Evolutionary conservation across 2,888 invertebrate species (phyloP).

Genomic region (Anodontia alba): DNA sequence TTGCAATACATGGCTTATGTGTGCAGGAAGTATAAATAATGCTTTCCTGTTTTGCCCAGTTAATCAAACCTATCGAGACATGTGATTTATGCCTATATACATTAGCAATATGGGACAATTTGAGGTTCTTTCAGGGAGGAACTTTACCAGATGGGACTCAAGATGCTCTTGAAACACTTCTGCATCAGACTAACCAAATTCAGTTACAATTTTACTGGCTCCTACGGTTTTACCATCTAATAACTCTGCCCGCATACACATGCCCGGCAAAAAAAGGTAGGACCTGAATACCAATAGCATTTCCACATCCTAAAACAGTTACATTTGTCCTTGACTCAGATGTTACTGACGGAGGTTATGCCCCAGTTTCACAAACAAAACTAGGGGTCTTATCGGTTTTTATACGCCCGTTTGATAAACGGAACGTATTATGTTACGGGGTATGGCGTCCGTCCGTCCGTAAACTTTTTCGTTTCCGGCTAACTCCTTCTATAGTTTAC

Average conservation of each 20-base stretch:
- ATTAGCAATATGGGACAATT: constrained; percentile 35
- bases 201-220: constrained; percentile 32
- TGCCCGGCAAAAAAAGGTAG: constrained; percentile 49
- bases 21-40: constrained; percentile 55
- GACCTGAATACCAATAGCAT: constrained; percentile 40
- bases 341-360: constrained; percentile 25
- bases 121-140: constrained; percentile 12
- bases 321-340: constrained; percentile 19
- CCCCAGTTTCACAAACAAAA: neutral
- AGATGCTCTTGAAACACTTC: constrained; percentile 41
- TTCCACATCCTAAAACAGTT: constrained; percentile 49
- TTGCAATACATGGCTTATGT: constrained; percentile 44
- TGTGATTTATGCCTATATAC: constrained; percentile 48
- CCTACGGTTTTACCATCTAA: constrained; percentile 27
- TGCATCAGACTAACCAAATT: constrained; percentile 38
- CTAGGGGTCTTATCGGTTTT: constrained; percentile 19
- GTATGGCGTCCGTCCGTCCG: too few relatives aligned
- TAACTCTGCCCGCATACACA: constrained; percentile 26
- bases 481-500: too few relatives aligned
- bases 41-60: constrained; percentile 54
- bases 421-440: too few relatives aligned
- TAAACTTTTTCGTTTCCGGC: too few relatives aligned
- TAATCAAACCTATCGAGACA: constrained; percentile 39
- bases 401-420: too few relatives aligned
- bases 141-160: constrained; percentile 43